Percentiles rank a stretch among this genome's conserved stretches.
Evolutionary conservation across 2,797 vertebrate genomes (phyloP).

Genomic region (Notamacropus eugenii): DNA sequence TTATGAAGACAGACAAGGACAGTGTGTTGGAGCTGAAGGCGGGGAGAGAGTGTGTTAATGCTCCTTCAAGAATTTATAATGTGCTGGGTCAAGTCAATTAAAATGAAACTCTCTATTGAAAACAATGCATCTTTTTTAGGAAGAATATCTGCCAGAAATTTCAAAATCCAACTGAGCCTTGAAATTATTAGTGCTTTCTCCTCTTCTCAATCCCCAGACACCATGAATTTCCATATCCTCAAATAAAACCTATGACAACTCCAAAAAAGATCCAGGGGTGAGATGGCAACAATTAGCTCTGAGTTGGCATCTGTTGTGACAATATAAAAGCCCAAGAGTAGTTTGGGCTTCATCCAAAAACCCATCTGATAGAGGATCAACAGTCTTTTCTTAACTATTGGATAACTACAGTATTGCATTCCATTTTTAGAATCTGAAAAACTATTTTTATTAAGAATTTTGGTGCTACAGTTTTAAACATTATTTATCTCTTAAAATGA

Average conservation of each 20-base stretch:
- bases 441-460: slow-evolving; percentile 58
- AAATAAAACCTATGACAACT: slow-evolving; percentile 60
- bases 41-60: slow-evolving; percentile 22
- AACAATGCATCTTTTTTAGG: slow-evolving; percentile 62
- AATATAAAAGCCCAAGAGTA: slow-evolving; percentile 37
- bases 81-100: slow-evolving; percentile 69
- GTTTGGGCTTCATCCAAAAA: slow-evolving; percentile 51
- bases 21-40: not conserved
- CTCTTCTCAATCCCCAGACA: slow-evolving; percentile 37
- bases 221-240: slow-evolving; percentile 56
- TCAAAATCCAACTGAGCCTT: slow-evolving; percentile 63
- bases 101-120: slow-evolving; percentile 71
- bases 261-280: slow-evolving; percentile 37
- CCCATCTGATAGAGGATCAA: slow-evolving; percentile 23
- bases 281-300: slow-evolving; percentile 58
- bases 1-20: slow-evolving; percentile 53
- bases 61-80: slow-evolving; percentile 73
- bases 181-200: slow-evolving; percentile 55
- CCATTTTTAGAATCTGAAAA: slow-evolving; percentile 33
- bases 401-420: slow-evolving; percentile 1
- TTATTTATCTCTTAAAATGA: slow-evolving; percentile 3
- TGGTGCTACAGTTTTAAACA: slow-evolving; percentile 33
- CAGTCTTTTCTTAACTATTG: slow-evolving; percentile 50
- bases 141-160: slow-evolving; percentile 67
- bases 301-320: slow-evolving; percentile 53